Percentiles rank a stretch among this genome's conserved stretches.
Evolutionary conservation across 2,888 invertebrate species (phyloP).

Genomic region (Nowickia ferox): DNA sequence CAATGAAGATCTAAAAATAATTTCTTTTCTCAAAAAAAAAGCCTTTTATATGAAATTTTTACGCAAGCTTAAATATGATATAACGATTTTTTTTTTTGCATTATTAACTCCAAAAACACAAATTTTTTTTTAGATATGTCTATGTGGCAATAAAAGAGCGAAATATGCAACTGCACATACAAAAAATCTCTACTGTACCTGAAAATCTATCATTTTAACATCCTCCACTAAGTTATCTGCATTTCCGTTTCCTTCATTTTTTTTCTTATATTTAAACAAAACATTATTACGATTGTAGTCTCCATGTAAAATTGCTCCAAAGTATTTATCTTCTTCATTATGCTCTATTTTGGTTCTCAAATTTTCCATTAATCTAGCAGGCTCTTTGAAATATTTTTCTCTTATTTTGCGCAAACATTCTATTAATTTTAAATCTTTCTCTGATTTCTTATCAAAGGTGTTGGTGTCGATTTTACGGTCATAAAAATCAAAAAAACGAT

Average conservation of each 20-base stretch:
- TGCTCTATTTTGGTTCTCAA: conserved; percentile 75
- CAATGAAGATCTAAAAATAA: no score
- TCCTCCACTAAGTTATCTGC: conserved; percentile 72
- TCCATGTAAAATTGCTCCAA: conserved; percentile 80
- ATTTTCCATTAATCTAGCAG: conserved; percentile 77
- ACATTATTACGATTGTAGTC: conserved; percentile 83
- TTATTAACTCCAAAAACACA: no score
- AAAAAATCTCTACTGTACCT: conserved; percentile 71
- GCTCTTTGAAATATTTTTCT: conserved; percentile 76
- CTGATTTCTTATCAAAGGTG: conserved; percentile 63
- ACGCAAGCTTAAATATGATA: no score
- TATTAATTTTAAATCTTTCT: conserved; percentile 73
- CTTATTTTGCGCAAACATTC: conserved; percentile 75
- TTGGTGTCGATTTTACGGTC: conserved; percentile 74
- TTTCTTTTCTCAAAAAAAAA: no score
- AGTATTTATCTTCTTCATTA: conserved; percentile 75
- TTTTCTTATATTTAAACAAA: conserved; percentile 78
- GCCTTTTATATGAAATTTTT: no score
- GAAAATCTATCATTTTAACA: conserved; percentile 82
- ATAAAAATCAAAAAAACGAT: conserved; percentile 79
- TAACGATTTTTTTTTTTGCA: no score
- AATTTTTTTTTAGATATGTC: no score
- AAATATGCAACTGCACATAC: no score
- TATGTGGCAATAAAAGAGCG: no score
- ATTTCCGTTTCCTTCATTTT: conserved; percentile 5